phyloP scores from a whole-genome alignment of 2,113 vertebrate genomes.

The Mirounga angustirostris region DNA sequence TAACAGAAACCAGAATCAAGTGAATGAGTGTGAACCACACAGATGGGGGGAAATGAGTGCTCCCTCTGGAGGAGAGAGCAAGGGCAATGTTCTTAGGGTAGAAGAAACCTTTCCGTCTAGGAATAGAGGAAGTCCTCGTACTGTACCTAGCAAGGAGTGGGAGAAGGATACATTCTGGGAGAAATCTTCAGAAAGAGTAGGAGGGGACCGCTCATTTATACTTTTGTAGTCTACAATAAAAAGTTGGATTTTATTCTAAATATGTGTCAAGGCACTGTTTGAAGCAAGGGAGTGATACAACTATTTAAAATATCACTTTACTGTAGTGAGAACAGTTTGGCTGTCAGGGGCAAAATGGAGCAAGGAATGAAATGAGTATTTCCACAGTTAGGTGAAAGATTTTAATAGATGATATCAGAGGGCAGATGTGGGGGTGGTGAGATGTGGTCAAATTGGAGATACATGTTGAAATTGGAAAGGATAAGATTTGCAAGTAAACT shows the following conservation, averaged over 20 bases:
- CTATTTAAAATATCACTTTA: not conserved
- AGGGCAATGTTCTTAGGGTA: not conserved
- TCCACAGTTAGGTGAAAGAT: not conserved
- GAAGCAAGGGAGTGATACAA: not conserved
- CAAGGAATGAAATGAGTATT: not conserved
- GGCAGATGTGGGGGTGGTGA: not conserved
- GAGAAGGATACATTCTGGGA: not conserved
- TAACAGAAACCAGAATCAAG: not conserved
- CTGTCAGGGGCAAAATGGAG: not conserved
- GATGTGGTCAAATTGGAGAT: not conserved
- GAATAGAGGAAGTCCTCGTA: not conserved
- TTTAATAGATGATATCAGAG: not conserved
- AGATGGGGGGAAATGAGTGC: too few relatives aligned
- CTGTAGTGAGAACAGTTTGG: not conserved
- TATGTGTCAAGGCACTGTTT: not conserved
- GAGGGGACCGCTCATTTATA: not conserved
- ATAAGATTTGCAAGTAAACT: not conserved
- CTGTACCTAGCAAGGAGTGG: not conserved
- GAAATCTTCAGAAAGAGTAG: not conserved
- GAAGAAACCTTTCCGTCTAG: not conserved
- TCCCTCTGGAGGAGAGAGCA: not conserved
- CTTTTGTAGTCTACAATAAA: not conserved
- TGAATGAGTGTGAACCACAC: not conserved
- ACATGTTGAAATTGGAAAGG: not conserved
- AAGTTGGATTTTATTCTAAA: not conserved